Percentiles rank a stretch among this genome's conserved stretches.
phyloP scores from a whole-genome alignment of 2,888 invertebrate genomes.

The Scaptomyza polygonia region DNA sequence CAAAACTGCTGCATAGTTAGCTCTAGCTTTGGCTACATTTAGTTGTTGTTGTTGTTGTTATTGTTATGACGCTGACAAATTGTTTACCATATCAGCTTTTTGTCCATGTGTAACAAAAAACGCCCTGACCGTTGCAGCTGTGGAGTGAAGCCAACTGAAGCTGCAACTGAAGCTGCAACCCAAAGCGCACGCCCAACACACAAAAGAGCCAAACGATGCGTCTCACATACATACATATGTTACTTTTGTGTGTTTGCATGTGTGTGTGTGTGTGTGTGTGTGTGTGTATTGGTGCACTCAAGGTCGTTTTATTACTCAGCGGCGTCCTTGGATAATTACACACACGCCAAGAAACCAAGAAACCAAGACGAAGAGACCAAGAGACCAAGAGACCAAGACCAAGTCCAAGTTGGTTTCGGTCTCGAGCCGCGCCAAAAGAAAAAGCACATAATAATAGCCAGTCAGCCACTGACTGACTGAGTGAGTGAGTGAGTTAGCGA shows the following conservation, averaged over 20 bases:
- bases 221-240: conserved; percentile 21
- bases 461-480: conserved; percentile 19
- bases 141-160: conserved; percentile 5
- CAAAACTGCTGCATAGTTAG: conserved; percentile 35
- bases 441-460: conserved; percentile 64
- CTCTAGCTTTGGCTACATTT: conserved; percentile 26
- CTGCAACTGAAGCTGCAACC: conserved; percentile 11
- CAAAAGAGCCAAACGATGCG: conserved; percentile 44
- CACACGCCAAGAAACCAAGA: conserved; percentile 71
- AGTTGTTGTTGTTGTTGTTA: background rate
- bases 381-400: conserved; percentile 50
- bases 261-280: conserved; percentile 7
- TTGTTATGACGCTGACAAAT: conserved; percentile 75
- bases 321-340: conserved; percentile 82
- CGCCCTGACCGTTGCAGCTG: conserved; percentile 47
- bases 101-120: conserved; percentile 76
- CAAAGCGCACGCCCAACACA: conserved; percentile 66
- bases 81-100: conserved; percentile 76
- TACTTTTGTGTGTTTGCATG: conserved; percentile 23
- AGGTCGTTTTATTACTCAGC: conserved; percentile 81
- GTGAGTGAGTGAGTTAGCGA: conserved; percentile 6
- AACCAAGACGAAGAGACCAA: conserved; percentile 52
- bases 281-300: conserved; percentile 70
- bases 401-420: conserved; percentile 28
- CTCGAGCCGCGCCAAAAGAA: conserved; percentile 53